Evolutionary conservation across 1,140 invertebrate genomes (phyloP).

Genomic region (Druon quercuslanigerum): DNA sequence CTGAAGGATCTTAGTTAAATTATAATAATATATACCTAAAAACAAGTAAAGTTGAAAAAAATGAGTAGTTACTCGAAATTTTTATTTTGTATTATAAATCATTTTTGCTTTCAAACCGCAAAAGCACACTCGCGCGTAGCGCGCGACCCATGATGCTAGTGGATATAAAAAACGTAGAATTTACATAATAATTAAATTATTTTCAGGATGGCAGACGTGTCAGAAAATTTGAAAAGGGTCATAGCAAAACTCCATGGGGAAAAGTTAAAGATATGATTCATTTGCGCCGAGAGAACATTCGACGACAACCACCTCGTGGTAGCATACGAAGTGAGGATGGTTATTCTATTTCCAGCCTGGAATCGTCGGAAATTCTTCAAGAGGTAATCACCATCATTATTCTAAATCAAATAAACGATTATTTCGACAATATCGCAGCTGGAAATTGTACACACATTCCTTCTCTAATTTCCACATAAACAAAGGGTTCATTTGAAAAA

Average conservation of each 20-base stretch:
- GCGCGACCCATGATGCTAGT: too few relatives aligned
- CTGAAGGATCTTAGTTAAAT: too few relatives aligned
- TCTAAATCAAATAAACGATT: conserved; percentile 23
- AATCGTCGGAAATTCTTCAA: conserved; percentile 48
- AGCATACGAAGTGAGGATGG: conserved; percentile 39
- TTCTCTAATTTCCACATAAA: not conserved
- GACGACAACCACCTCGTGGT: conserved; percentile 39
- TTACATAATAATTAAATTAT: not conserved
- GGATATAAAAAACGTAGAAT: not conserved
- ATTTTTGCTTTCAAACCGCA: too few relatives aligned
- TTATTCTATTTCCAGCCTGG: conserved; percentile 52
- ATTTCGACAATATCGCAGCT: conserved; percentile 20
- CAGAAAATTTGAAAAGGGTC: conserved; percentile 69
- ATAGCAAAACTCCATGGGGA: conserved; percentile 80
- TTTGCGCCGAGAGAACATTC: conserved; percentile 77
- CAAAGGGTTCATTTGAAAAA: too few relatives aligned
- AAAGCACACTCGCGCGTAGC: too few relatives aligned
- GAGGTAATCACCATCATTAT: conserved; percentile 35
- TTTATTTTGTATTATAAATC: too few relatives aligned
- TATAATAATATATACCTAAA: too few relatives aligned
- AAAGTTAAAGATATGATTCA: conserved; percentile 85
- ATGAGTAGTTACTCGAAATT: too few relatives aligned
- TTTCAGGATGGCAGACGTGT: conserved; percentile 46
- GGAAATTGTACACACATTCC: conserved; percentile 5
- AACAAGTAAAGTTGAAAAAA: too few relatives aligned